phyloP scores from a whole-genome alignment of 2,888 invertebrate species.

The Tipula helvola region DNA sequence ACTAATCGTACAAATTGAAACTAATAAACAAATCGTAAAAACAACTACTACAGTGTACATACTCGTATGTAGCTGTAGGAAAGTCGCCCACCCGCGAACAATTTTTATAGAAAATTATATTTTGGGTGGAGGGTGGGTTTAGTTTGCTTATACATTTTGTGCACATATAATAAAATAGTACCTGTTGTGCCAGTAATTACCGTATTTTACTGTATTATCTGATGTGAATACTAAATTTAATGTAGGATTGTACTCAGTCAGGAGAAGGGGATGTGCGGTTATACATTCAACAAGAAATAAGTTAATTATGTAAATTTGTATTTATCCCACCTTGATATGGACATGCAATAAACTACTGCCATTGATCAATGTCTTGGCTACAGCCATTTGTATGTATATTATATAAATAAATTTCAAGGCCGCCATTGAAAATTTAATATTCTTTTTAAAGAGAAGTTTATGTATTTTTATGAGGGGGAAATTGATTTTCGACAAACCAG shows the following conservation, averaged over 20 bases:
- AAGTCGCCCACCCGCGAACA: background rate
- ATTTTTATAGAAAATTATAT: background rate
- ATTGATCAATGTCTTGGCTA: background rate
- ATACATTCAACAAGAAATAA: background rate
- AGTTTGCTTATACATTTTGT: background rate
- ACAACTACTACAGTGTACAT: background rate
- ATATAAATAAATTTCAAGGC: background rate
- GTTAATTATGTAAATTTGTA: background rate
- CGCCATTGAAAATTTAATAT: background rate
- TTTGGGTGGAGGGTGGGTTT: background rate
- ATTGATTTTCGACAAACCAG: background rate
- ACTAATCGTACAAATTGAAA: background rate
- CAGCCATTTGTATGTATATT: background rate
- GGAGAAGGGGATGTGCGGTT: background rate
- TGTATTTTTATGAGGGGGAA: background rate
- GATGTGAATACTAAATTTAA: background rate
- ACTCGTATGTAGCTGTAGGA: background rate
- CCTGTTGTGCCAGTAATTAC: background rate
- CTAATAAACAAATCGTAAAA: background rate
- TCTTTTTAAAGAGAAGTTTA: background rate
- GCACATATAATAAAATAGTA: background rate
- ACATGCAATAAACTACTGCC: background rate
- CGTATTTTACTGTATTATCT: background rate
- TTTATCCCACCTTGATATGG: background rate
- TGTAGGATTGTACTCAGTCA: background rate